Conservation (phyloP, 1,140 invertebrate species). For the Drosophila elegans region DNA sequence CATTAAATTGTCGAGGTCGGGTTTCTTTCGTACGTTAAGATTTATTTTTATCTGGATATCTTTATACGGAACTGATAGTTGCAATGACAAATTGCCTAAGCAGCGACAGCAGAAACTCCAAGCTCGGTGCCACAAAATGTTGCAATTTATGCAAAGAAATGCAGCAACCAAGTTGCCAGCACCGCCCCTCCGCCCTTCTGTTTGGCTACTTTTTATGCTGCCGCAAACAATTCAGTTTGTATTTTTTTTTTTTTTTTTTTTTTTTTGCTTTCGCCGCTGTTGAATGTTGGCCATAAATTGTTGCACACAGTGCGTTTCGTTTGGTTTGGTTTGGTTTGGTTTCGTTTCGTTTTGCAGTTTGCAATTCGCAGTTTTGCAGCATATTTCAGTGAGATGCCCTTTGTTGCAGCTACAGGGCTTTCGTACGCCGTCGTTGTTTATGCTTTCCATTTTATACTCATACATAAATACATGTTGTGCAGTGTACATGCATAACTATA, state of each 20-base stretch:
- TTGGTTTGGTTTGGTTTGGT: conserved; percentile 60
- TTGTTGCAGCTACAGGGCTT: conserved; percentile 61
- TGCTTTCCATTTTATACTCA: conserved; percentile 76
- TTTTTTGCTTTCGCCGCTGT: conserved; percentile 34
- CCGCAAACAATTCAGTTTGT: conserved; percentile 80
- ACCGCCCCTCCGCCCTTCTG: conserved; percentile 16
- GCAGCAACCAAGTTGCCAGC: conserved; percentile 35
- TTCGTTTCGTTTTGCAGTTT: conserved; percentile 52
- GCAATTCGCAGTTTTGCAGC: conserved; percentile 67
- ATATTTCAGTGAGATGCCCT: conserved; percentile 76
- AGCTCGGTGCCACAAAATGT: conserved; percentile 60
- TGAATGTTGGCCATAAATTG: conserved; percentile 81
- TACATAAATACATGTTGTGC: conserved; percentile 78
- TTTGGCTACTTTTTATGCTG: conserved; percentile 80
- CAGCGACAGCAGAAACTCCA: conserved; percentile 41
- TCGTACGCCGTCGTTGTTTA: conserved; percentile 62
- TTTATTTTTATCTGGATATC: conserved; percentile 64
- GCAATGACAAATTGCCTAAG: conserved; percentile 80
- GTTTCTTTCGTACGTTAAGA: conserved; percentile 10
- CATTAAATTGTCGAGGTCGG: neutral
- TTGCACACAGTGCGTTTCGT: conserved; percentile 75
- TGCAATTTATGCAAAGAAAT: conserved; percentile 83
- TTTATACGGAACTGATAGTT: conserved; percentile 36
- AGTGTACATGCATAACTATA: conserved; percentile 38
- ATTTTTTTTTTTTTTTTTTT: conserved; percentile 24